Conservation (phyloP, 1,140 invertebrate species). For the Centruroides vittatus region DNA sequence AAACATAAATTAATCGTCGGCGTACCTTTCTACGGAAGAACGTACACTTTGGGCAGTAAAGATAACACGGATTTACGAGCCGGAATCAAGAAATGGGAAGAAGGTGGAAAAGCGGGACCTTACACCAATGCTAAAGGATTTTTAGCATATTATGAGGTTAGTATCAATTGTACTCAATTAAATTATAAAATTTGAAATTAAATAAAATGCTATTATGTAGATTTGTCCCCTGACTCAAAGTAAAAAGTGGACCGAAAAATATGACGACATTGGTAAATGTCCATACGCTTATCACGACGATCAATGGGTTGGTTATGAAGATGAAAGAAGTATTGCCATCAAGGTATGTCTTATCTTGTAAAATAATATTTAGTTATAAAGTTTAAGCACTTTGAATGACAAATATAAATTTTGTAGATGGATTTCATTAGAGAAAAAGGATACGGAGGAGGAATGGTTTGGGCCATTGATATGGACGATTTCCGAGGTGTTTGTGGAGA, state of each 20-base stretch:
- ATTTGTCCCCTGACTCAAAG: slow-evolving; percentile 57
- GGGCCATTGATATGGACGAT: slow-evolving; percentile 31
- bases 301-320: slow-evolving; percentile 87
- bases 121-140: slow-evolving; percentile 27
- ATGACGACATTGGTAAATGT: slow-evolving; percentile 62
- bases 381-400: slow-evolving; percentile 7
- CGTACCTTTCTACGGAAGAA: slow-evolving; percentile 69
- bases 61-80: slow-evolving; percentile 66
- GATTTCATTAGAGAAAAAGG: slow-evolving; percentile 22
- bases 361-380: neutral
- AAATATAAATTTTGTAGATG: slow-evolving; percentile 18
- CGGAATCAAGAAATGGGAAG: slow-evolving; percentile 56
- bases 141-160: slow-evolving; percentile 28
- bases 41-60: slow-evolving; percentile 58
- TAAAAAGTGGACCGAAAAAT: slow-evolving; percentile 60
- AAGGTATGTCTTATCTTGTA: slow-evolving; percentile 41
- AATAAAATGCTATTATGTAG: slow-evolving; percentile 27
- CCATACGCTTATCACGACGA: slow-evolving; percentile 71
- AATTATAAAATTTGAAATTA: neutral
- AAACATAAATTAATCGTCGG: slow-evolving; percentile 76
- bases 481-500: slow-evolving; percentile 19
- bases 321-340: slow-evolving; percentile 56
- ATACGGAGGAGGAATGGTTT: slow-evolving; percentile 33
- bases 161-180: neutral
- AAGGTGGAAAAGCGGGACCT: slow-evolving; percentile 62